Conservation (phyloP, 2,113 vertebrate species). For the Sorex araneus region DNA sequence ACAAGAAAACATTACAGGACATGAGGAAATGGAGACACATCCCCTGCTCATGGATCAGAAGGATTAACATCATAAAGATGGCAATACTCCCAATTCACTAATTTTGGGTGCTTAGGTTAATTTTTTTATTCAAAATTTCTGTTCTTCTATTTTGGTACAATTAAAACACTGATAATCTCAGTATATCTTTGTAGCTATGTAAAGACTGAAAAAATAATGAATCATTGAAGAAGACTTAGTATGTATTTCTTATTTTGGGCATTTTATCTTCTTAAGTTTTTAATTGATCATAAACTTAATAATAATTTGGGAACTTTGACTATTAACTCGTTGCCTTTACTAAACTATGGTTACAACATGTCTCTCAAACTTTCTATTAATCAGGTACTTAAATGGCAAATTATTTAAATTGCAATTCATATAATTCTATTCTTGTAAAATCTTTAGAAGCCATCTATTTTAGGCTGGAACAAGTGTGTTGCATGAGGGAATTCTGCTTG, state of each 20-base stretch:
- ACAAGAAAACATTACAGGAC: no score
- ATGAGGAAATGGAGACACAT: no score
- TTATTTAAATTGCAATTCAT: no score
- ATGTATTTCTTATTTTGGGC: not conserved
- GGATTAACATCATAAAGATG: no score
- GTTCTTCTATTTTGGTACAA: no score
- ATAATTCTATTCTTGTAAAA: not conserved
- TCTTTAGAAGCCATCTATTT: not conserved
- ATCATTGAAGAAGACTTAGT: not conserved
- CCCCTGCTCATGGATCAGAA: no score
- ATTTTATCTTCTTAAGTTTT: not conserved
- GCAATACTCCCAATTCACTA: no score
- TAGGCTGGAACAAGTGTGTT: no score
- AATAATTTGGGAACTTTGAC: not conserved
- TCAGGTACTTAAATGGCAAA: not conserved
- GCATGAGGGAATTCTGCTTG: no score
- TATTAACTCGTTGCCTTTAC: constrained; percentile 27
- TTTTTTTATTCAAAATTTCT: no score
- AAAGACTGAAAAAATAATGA: not conserved
- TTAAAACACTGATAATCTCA: not conserved
- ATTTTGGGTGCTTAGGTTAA: no score
- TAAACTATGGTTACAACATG: not conserved
- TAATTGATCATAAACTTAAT: not conserved
- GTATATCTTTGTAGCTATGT: not conserved
- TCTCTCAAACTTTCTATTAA: constrained; percentile 54